Percentiles rank a stretch among this genome's conserved stretches.
Conservation (phyloP, 1,140 invertebrate species). For the Tribolium castaneum region DNA sequence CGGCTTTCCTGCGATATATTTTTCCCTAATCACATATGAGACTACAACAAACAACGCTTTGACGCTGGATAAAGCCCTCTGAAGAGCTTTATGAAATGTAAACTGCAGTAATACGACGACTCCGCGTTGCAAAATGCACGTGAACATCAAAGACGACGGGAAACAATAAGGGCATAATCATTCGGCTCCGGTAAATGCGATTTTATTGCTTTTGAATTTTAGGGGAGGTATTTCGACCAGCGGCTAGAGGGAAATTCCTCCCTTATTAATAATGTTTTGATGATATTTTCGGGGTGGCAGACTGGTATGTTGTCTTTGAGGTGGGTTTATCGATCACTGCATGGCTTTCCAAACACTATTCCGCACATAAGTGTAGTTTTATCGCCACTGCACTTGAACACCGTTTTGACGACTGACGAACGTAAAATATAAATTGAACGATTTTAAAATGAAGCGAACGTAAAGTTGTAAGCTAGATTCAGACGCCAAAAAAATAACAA, state of each 20-base stretch:
- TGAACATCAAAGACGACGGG: constrained; percentile 2
- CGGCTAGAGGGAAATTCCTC: background rate
- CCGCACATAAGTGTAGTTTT: constrained; percentile 4
- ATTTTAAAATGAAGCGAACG: background rate
- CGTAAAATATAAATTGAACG: background rate
- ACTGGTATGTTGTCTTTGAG: constrained; percentile 1
- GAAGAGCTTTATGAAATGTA: constrained; percentile 16
- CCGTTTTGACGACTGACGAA: background rate
- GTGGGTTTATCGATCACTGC: background rate
- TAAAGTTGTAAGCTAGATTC: background rate
- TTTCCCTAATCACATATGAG: constrained; percentile 11
- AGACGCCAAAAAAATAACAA: no score
- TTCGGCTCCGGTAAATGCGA: background rate
- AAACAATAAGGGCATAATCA: constrained; percentile 21
- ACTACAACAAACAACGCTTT: constrained; percentile 6
- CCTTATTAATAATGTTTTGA: constrained; percentile 24
- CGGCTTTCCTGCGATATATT: background rate
- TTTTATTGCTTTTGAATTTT: constrained; percentile 34
- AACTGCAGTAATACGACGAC: background rate
- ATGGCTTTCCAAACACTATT: background rate
- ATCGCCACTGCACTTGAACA: constrained; percentile 1
- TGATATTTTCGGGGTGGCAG: background rate
- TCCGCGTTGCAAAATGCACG: background rate
- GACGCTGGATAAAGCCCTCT: background rate
- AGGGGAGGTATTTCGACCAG: constrained; percentile 7